Evolutionary conservation across 2,888 invertebrate species (phyloP).

Genomic region (Xanthorhoe designata): DNA sequence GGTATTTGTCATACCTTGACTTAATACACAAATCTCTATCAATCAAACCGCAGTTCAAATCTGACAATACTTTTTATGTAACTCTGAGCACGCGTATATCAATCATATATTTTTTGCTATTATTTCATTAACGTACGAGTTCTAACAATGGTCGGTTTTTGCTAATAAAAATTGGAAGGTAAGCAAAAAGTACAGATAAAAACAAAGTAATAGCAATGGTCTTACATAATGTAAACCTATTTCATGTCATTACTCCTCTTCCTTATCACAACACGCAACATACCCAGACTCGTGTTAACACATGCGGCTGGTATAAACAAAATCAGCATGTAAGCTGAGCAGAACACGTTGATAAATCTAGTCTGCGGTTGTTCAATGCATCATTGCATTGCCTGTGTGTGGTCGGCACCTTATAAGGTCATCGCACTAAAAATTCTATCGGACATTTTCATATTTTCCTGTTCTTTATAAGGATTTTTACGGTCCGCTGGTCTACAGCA

Average conservation of each 20-base stretch:
- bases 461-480: conserved; percentile 51
- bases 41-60: conserved; percentile 6
- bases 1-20: not conserved
- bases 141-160: conserved; percentile 26
- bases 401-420: conserved; percentile 51
- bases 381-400: conserved; percentile 60
- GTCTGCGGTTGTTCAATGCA: conserved; percentile 57
- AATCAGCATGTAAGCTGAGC: conserved; percentile 60
- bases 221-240: conserved; percentile 19
- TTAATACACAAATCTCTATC: conserved; percentile 3
- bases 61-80: conserved; percentile 4
- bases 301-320: conserved; percentile 61
- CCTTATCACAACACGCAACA: conserved; percentile 34
- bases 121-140: conserved; percentile 28
- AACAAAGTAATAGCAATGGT: conserved; percentile 10
- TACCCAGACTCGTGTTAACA: conserved; percentile 30
- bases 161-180: conserved; percentile 3
- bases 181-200: conserved; percentile 7
- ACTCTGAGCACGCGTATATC: conserved; percentile 15
- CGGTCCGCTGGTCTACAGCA: conserved; percentile 39
- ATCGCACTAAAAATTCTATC: conserved; percentile 49
- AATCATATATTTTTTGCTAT: conserved; percentile 34
- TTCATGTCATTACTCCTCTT: conserved; percentile 20
- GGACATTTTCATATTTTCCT: conserved; percentile 49
- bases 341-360: conserved; percentile 68